Conservation (phyloP, 2,888 invertebrate genomes). For the Napeogenes inachia region DNA sequence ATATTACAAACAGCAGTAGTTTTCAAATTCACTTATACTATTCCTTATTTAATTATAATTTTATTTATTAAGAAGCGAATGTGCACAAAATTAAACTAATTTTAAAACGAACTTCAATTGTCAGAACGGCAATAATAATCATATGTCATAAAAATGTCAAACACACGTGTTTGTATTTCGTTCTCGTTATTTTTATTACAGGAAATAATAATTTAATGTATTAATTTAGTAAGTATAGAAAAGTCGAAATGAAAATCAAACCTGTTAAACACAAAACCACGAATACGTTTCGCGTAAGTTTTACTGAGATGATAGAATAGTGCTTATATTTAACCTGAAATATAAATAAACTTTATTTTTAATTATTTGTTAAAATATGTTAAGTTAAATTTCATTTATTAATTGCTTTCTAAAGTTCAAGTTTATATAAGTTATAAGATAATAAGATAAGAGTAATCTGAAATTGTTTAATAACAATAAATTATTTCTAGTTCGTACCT, state of each 20-base stretch:
- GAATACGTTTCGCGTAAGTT: constrained; percentile 88
- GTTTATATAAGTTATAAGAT: neutral
- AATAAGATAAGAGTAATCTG: neutral
- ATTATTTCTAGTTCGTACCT: constrained; percentile 84
- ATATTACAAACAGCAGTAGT: too few relatives aligned
- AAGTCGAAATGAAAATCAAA: constrained; percentile 81
- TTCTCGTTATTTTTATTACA: neutral
- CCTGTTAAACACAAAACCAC: constrained; percentile 84
- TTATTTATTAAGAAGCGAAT: too few relatives aligned
- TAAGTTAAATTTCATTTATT: too few relatives aligned
- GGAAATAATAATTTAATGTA: neutral
- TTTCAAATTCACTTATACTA: too few relatives aligned
- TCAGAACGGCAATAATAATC: neutral
- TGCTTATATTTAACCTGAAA: constrained; percentile 17
- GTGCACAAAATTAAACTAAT: neutral
- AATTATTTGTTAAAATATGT: neutral
- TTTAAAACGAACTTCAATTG: neutral
- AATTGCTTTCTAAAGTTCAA: too few relatives aligned
- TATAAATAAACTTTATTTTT: constrained; percentile 9
- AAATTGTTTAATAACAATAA: neutral
- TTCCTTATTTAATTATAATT: too few relatives aligned
- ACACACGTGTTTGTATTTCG: constrained; percentile 27
- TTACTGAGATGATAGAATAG: constrained; percentile 3
- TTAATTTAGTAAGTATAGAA: neutral
- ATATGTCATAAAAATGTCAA: constrained; percentile 26